Evolutionary conservation across 1,140 invertebrate genomes (phyloP).

Genomic region (Nomia melanderi): DNA sequence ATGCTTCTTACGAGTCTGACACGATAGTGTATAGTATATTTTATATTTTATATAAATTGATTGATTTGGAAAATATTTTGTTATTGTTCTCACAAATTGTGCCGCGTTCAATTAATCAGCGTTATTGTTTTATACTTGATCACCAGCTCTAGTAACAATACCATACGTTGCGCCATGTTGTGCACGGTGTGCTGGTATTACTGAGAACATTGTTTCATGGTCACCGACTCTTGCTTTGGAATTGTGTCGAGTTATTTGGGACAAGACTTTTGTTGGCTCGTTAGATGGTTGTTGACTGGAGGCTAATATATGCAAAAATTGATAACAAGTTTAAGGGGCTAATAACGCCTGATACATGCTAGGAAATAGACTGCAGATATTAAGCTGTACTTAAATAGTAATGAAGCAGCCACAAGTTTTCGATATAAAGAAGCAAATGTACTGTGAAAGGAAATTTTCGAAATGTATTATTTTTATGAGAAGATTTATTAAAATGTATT

Average conservation of each 20-base stretch:
- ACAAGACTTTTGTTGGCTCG: neutral
- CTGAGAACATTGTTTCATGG: neutral
- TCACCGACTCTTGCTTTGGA: neutral
- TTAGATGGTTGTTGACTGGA: neutral
- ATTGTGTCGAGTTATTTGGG: slow-evolving; percentile 2
- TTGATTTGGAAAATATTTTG: neutral
- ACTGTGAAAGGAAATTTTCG: no score
- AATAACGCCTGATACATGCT: neutral
- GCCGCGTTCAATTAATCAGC: neutral
- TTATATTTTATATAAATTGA: no score
- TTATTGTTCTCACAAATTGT: neutral
- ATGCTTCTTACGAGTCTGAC: no score
- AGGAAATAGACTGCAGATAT: neutral
- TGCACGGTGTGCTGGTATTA: neutral
- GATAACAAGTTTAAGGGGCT: neutral
- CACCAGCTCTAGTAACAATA: neutral
- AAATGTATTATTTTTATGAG: no score
- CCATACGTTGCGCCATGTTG: neutral
- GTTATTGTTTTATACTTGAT: neutral
- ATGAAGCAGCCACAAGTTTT: no score
- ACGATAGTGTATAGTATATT: no score
- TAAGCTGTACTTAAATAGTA: neutral
- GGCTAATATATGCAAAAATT: neutral
- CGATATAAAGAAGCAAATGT: no score
- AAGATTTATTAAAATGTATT: no score